Evolutionary conservation across 2,888 invertebrate genomes (phyloP), one percentile per base, ranked within the genome.

Genomic region (Salticus scenicus): DNA sequence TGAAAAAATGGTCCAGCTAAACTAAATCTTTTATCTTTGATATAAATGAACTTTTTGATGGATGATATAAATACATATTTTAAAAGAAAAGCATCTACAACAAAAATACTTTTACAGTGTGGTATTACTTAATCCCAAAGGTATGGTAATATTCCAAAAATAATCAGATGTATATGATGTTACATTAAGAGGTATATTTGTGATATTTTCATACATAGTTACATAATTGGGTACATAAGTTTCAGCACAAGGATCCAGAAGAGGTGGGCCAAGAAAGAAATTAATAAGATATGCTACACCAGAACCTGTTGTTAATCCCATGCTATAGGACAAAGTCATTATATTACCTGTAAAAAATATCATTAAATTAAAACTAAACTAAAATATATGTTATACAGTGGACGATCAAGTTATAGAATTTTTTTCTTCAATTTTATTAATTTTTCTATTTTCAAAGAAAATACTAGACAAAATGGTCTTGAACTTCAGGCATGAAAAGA

Each of bases 321-420:
- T 94, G 91, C 96, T 97, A 92, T 97, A 97, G 0, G 96, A 96
- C 1, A 97, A 91, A 0, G 97, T 97, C 97, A 97, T 97, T 91
- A 97, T 96, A 90, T 97, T 97, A 70, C 96, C 96, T 95, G 92
- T 8, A 88, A 87, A n/a, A 47, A 47, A 69, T 37, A 10, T 10
- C 4, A 10, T 37, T 10, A 37, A 37, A 37, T 7, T 37, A 37
- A 4, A 37, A 37, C n/a, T n/a, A n/a, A n/a, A n/a, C n/a, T n/a
- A n/a, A n/a, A n/a, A n/a, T n/a, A n/a, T n/a, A n/a, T n/a, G n/a
- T n/a, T n/a, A n/a, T n/a, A n/a, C n/a, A n/a, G n/a, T n/a, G n/a
- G n/a, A n/a, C n/a, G n/a, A n/a, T n/a, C n/a, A n/a, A n/a, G n/a
- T n/a, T n/a, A n/a, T n/a, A n/a, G n/a, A n/a, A n/a, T n/a, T n/a